phyloP scores from a whole-genome alignment of 2,888 invertebrate genomes.

The Chrysolina americana region DNA sequence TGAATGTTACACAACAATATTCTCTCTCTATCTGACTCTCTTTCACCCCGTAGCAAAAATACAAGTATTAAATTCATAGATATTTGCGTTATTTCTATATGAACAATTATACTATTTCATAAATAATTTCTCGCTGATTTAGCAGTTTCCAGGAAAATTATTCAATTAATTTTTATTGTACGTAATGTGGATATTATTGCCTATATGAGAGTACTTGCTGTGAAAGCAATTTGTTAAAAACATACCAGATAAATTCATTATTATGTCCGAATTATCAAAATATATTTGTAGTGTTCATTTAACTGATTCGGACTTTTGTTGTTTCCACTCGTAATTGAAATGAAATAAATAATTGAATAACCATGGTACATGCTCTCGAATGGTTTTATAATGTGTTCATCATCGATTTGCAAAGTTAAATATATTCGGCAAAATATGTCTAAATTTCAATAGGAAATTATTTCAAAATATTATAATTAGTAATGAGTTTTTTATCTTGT shows the following conservation, averaged over 20 bases:
- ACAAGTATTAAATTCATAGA: too few relatives aligned
- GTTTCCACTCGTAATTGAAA: constrained; percentile 6
- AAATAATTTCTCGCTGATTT: background rate
- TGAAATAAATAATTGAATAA: constrained; percentile 13
- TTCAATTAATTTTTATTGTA: background rate
- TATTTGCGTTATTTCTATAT: too few relatives aligned
- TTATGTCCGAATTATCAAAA: background rate
- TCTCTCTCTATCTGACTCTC: too few relatives aligned
- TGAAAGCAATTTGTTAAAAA: constrained; percentile 6
- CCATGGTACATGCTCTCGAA: background rate
- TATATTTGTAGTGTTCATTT: background rate
- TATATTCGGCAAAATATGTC: too few relatives aligned
- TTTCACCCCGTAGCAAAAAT: too few relatives aligned
- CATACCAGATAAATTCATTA: background rate
- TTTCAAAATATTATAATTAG: too few relatives aligned
- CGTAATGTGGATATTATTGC: background rate
- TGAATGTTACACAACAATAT: too few relatives aligned
- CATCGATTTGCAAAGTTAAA: constrained; percentile 1
- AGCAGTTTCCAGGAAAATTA: background rate
- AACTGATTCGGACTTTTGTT: constrained; percentile 18
- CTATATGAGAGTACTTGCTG: background rate
- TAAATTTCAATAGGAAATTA: too few relatives aligned
- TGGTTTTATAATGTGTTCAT: background rate
- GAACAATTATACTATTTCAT: background rate
- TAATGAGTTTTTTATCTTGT: too few relatives aligned